A percentile compares a stretch with the other conserved stretches of the same genome.
phyloP scores from a whole-genome alignment of 1,140 invertebrate genomes.

The Sipha flava region DNA sequence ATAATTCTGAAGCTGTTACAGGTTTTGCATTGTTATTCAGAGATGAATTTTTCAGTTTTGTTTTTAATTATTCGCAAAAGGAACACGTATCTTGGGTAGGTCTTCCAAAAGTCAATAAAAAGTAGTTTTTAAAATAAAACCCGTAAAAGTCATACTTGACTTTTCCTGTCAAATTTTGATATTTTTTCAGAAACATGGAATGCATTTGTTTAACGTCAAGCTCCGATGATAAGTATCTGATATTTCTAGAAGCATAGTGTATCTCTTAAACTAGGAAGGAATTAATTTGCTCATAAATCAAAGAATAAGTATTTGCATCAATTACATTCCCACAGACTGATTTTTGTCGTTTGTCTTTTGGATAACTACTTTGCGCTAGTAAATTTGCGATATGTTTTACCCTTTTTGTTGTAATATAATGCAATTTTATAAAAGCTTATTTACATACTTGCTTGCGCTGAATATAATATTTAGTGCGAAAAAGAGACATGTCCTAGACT shows the following conservation, averaged over 20 bases:
- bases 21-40: neutral
- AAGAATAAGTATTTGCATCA: too few species aligned
- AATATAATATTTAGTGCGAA: too few species aligned
- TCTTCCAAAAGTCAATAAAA: neutral
- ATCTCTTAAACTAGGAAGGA: too few species aligned
- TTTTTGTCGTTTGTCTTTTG: too few species aligned
- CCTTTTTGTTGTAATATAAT: too few species aligned
- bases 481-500: too few species aligned
- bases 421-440: too few species aligned
- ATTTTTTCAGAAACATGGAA: neutral
- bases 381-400: too few species aligned
- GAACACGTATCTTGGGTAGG: neutral
- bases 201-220: neutral
- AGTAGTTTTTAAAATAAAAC: neutral
- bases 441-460: too few species aligned
- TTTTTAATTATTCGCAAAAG: neutral
- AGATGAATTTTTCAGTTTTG: neutral
- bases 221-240: neutral
- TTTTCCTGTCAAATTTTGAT: neutral
- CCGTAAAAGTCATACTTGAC: neutral
- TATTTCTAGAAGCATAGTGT: neutral
- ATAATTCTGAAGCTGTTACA: neutral
- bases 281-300: too few species aligned
- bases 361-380: too few species aligned
- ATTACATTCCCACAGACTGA: too few species aligned